Base-by-base conservation (phyloP, 2,113 vertebrate genomes). In the Atrichornis clamosus region DNA sequence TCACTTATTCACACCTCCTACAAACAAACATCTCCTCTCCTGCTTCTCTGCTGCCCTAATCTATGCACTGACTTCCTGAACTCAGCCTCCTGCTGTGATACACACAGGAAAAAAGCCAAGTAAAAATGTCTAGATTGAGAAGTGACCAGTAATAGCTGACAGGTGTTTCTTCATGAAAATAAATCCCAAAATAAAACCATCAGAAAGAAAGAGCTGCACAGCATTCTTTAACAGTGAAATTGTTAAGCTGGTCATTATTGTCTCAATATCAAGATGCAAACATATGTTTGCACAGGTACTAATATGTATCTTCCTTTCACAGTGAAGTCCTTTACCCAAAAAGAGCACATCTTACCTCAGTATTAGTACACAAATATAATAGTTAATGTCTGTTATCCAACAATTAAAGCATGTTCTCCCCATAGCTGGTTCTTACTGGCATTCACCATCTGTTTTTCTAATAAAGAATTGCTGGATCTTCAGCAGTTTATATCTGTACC, bases 1-100 rank as follows among this genome's bases (percentile, higher is more conserved):
- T 55, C 85, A 62, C 67, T 95, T 89, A 82, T 96, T 95, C 95
- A 95, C 96, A 96, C 96, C 89, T 97, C 93, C 96, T 87, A 96
- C 96, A 91, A 91, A 56, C 42, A 78, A 90, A 83, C 63, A 42
- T 90, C 81, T 95, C 39, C 58, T 86, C 50, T 92, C 37, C 62
- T 94, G 69, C 69, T 82, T 95, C 77, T 67, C 44, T 84, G 69
- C 41, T 94, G 93, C 77, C 93, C 58, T 89, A 89, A 92, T 95
- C 77, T 79, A 30, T 87, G 84, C 89, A 87, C 73, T 58, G 73
- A 89, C 89, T 92, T 91, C 47, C 44, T 95, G 87, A 95, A 96
- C 89, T 89, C 93, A 96, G 70, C 93, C 93, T 94, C 89, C 91
- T 97, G 95, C 93, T 17, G 10, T 94, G 89, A 96, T 93, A 47